Evolutionary conservation across 1,140 invertebrate species (phyloP).

Genomic region (Cryptotermes secundus): DNA sequence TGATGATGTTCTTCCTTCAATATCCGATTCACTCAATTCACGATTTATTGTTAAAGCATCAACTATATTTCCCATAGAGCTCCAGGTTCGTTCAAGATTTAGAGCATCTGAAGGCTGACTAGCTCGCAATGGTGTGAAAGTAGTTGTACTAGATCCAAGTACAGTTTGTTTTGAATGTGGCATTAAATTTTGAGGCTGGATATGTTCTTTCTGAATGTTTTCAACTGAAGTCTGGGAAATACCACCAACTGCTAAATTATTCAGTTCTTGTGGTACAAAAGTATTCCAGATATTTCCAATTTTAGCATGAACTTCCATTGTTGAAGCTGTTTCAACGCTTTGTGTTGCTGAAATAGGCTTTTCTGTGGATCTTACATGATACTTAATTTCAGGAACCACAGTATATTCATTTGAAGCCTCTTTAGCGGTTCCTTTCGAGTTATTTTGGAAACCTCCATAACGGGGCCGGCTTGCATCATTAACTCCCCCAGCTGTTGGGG

Average conservation of each 20-base stretch:
- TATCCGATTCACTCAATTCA: constrained; percentile 41
- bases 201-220: background rate
- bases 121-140: background rate
- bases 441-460: constrained; percentile 56
- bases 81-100: constrained; percentile 39
- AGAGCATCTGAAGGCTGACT: constrained; percentile 32
- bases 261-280: background rate
- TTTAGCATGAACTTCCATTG: background rate
- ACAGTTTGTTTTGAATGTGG: background rate
- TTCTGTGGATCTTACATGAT: background rate
- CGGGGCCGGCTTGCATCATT: constrained; percentile 46
- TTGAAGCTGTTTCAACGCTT: background rate
- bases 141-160: background rate
- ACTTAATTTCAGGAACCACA: background rate
- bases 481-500: constrained; percentile 42
- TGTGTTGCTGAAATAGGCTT: background rate
- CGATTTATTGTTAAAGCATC: constrained; percentile 35
- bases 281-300: background rate
- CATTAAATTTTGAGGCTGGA: too few species aligned
- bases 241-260: background rate
- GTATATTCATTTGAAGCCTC: background rate
- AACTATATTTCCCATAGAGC: constrained; percentile 44
- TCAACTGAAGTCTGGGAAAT: background rate
- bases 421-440: constrained; percentile 40
- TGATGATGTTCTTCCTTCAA: constrained; percentile 49